Conservation (phyloP, 2,797 vertebrate species). For the Saxicola maurus region DNA sequence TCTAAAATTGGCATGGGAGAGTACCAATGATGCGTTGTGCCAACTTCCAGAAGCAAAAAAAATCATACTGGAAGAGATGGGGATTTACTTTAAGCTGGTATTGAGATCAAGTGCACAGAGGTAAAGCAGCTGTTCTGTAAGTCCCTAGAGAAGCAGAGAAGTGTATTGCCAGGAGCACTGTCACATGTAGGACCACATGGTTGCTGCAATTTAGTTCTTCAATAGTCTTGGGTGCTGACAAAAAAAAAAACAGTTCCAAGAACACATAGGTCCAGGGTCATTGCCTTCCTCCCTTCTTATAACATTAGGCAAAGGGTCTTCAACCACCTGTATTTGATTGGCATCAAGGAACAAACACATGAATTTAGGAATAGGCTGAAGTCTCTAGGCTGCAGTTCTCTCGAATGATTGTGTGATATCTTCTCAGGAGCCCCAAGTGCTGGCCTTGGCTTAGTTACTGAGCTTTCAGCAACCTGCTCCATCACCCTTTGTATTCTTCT, state of each 20-base stretch:
- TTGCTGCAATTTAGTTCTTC: neutral
- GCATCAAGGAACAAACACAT: neutral
- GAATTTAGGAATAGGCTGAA: neutral
- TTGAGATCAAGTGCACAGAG: neutral
- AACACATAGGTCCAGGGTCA: rapidly evolving
- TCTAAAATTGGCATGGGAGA: neutral
- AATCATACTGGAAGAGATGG: neutral
- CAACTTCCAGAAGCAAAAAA: neutral
- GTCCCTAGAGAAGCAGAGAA: neutral
- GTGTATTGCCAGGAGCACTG: neutral
- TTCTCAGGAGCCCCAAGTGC: neutral
- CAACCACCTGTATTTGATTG: neutral
- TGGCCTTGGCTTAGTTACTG: neutral
- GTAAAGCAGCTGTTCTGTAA: neutral
- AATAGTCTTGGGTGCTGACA: neutral
- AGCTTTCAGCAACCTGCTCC: neutral
- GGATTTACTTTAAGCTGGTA: neutral
- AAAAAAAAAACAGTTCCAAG: neutral
- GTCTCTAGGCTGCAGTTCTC: neutral
- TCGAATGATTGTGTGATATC: neutral
- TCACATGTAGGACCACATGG: neutral
- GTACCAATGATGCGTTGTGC: neutral
- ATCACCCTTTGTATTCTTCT: neutral
- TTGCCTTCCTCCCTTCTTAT: neutral
- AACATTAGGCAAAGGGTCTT: neutral